Percentiles rank a stretch among this genome's conserved stretches.
Conservation (phyloP, 2,888 invertebrate genomes). For the Caradrina clavipalpis region DNA sequence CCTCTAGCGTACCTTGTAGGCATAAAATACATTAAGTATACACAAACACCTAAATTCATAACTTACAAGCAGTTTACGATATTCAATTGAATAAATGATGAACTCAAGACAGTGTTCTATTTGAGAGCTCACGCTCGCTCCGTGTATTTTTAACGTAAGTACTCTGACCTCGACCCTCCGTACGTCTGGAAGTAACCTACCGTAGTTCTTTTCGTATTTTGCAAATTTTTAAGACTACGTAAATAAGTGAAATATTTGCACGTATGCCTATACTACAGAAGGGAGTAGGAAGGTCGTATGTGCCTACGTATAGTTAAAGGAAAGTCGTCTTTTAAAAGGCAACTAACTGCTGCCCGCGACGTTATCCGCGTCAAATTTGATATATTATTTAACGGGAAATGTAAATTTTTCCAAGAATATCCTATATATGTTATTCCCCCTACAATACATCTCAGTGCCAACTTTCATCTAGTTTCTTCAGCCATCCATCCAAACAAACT, state of each 20-base stretch:
- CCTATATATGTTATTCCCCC: too few species aligned
- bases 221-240: constrained; percentile 35
- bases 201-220: constrained; percentile 37
- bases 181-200: constrained; percentile 9
- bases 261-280: constrained; percentile 1
- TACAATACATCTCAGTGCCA: too few species aligned
- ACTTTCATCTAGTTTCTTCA: too few species aligned
- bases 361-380: too few species aligned
- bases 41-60: too few species aligned
- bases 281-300: neutral
- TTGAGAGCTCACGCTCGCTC: constrained; percentile 1
- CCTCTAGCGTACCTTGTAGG: too few species aligned
- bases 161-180: constrained; percentile 39
- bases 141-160: constrained; percentile 44
- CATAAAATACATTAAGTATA: too few species aligned
- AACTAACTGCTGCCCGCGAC: too few species aligned
- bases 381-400: too few species aligned
- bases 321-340: neutral
- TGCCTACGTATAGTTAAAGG: neutral
- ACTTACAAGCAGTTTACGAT: constrained; percentile 1
- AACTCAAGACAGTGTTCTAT: constrained; percentile 15
- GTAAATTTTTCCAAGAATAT: too few species aligned
- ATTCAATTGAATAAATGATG: constrained; percentile 40
- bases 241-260: constrained; percentile 37
- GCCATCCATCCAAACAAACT: too few species aligned